These are phyloP conservation scores for Numida meleagris DNA, from an alignment of 2,113 vertebrate species.

Conservation along the genomic window DNA sequence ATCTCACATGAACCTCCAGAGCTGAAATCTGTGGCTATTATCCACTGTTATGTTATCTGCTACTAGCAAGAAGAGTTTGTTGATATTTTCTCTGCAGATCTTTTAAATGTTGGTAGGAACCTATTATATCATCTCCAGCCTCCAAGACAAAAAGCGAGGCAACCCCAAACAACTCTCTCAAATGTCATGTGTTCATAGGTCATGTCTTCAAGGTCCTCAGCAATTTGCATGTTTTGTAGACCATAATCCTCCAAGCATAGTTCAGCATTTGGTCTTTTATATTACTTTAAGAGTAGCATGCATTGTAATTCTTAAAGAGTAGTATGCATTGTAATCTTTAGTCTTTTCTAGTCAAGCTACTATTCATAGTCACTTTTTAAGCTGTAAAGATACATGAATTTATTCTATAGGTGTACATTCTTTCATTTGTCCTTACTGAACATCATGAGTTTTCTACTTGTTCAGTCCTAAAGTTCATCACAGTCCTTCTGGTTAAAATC, in stretches of 20 bases:
- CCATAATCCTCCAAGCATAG: neutral
- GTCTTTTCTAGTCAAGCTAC: neutral
- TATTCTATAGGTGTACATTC: neutral
- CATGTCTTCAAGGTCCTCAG: neutral
- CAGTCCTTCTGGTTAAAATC: neutral
- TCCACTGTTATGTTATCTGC: neutral
- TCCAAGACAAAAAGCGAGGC: neutral
- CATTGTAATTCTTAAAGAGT: rapidly evolving
- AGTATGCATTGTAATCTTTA: neutral
- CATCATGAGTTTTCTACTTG: neutral
- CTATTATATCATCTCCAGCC: neutral
- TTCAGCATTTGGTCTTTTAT: neutral
- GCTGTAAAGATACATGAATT: neutral
- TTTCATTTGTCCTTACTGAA: neutral
- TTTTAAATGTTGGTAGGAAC: neutral
- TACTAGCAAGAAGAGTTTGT: neutral
- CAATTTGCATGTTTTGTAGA: neutral
- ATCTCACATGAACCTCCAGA: neutral
- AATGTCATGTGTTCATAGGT: neutral
- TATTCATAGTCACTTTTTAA: neutral
- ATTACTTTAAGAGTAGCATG: rapidly evolving
- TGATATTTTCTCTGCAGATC: neutral
- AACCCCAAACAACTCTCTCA: neutral
- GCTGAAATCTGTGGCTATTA: neutral
- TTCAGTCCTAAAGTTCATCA: neutral